Evolutionary conservation across 2,888 invertebrate species (phyloP).

Genomic region (Lasioglossum pauxillum): DNA sequence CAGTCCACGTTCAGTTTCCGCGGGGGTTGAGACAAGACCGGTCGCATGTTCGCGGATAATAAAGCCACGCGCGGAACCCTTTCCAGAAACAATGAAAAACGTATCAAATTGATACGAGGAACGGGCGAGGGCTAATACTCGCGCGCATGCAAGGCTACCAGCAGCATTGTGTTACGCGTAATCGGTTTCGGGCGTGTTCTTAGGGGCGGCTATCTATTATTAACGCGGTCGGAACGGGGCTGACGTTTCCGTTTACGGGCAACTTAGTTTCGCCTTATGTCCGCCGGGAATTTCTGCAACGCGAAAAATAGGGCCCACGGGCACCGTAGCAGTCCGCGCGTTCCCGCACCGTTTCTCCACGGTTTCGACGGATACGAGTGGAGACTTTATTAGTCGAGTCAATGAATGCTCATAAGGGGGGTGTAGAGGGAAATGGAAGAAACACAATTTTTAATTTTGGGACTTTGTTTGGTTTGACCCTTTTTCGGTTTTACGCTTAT

Average conservation of each 20-base stretch:
- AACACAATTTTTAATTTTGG: too few species aligned
- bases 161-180: constrained; percentile 11
- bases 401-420: too few species aligned
- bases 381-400: too few species aligned
- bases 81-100: constrained; percentile 12
- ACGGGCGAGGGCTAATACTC: neutral
- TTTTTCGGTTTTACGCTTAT: too few species aligned
- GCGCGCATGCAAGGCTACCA: constrained; percentile 1
- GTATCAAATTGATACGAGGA: constrained; percentile 8
- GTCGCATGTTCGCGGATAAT: neutral
- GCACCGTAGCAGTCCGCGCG: constrained; percentile 11
- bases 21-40: neutral
- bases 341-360: constrained; percentile 10
- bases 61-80: constrained; percentile 3
- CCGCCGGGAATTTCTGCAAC: constrained; percentile 42
- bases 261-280: constrained; percentile 44
- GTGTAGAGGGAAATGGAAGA: too few species aligned
- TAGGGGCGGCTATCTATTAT: constrained; percentile 37
- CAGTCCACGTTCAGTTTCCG: neutral
- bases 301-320: constrained; percentile 59
- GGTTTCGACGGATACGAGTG: constrained; percentile 37
- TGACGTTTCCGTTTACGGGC: constrained; percentile 53
- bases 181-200: constrained; percentile 19
- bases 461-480: too few species aligned
- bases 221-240: constrained; percentile 31